Base-by-base conservation (phyloP, 1,140 invertebrate genomes). In the Atopsyche davidsoni region DNA sequence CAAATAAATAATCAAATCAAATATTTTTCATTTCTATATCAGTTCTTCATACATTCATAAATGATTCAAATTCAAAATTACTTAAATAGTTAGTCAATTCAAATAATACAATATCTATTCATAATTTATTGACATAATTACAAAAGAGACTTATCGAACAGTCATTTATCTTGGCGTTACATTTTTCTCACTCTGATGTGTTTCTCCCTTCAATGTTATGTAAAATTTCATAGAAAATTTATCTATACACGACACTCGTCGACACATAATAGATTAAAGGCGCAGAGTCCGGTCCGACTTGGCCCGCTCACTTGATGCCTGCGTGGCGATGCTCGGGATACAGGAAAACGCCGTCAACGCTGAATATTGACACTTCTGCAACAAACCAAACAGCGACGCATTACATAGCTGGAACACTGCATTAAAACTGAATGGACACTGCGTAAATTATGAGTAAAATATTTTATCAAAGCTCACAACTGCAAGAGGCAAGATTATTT, bases 291-390 rank as follows among this genome's bases (percentile, higher is more conserved):
- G 53, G 36, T 40, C 58, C 60, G 35, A 19, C 24, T 38, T 14
- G 28, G 10, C 18, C 16, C 7, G 19, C 62, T 71, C 68, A 70
- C 60, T 70, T 70, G 58, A 66, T 60, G 46, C 60, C 60, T 23
- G 60, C 64, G 59, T 66, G 66, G 52, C 64, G 65, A 39, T 60
- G 59, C 57, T 90, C 88, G 25, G 82, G 79, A 64, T 83, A 79
- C 60, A 89, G 68, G 65, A 79, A 78, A 45, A 92, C 79, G 59
- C 89, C 90, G 73, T 93, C 87, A 65, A 95, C 88, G 61, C 83
- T 89, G 75, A 92, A 93, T 76, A 95, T 92, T 61, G 90, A 93
- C 62, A 87, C 80, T 74, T 91, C 92, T 96, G 81, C 35, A 83
- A 81, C 65, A 70, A 68, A 22, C 10, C 10, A 14, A 13, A 36